Evolutionary conservation across 2,113 vertebrate species (phyloP).

Genomic region (Zootoca vivipara): DNA sequence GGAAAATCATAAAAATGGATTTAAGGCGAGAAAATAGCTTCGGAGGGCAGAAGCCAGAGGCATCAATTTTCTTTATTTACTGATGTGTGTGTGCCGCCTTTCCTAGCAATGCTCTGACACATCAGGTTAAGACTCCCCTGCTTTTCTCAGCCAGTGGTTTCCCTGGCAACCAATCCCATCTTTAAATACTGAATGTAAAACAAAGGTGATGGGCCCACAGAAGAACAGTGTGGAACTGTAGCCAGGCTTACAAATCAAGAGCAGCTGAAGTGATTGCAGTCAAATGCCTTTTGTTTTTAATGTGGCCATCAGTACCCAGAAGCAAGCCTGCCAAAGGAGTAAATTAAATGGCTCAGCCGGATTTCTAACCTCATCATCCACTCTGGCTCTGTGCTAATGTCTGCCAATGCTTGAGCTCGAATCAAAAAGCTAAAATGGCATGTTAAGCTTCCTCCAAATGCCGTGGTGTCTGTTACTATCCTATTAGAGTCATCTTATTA

Average conservation of each 20-base stretch:
- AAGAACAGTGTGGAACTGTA: slow-evolving; percentile 24
- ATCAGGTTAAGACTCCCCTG: neutral
- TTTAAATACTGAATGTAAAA: neutral
- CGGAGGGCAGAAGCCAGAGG: neutral
- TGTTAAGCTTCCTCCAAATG: slow-evolving; percentile 1
- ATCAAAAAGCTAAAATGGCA: slow-evolving; percentile 21
- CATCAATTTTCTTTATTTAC: neutral
- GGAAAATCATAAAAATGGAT: neutral
- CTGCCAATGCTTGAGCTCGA: slow-evolving; percentile 19
- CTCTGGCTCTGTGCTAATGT: neutral
- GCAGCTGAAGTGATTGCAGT: slow-evolving; percentile 34
- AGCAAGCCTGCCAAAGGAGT: slow-evolving; percentile 36
- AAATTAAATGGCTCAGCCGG: slow-evolving; percentile 39
- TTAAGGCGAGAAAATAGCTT: neutral
- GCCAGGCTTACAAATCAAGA: slow-evolving; percentile 38
- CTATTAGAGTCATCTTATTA: slow-evolving; percentile 24
- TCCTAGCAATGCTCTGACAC: neutral
- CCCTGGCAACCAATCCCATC: slow-evolving; percentile 2
- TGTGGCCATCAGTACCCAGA: neutral
- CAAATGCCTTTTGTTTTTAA: slow-evolving; percentile 34
- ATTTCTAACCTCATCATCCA: slow-evolving; percentile 32
- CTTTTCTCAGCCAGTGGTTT: neutral
- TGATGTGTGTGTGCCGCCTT: neutral
- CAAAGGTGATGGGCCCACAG: neutral
- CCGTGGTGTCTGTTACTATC: neutral